These are phyloP conservation scores for Coccyzus lansbergi DNA, from an alignment of 2,797 vertebrate genomes.

Conservation along the genomic window DNA sequence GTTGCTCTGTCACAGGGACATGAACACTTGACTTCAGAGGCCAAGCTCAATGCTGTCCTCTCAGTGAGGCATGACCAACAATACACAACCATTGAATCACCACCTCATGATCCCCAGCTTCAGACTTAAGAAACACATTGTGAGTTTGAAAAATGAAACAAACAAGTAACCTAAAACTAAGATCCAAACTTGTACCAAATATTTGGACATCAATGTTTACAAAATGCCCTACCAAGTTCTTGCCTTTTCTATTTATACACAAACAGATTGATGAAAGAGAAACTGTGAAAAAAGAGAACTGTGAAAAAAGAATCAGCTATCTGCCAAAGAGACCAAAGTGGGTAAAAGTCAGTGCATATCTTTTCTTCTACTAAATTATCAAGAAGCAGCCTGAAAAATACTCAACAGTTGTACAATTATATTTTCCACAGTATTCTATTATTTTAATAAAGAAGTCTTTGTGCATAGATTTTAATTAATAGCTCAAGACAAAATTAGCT, in stretches of 20 bases:
- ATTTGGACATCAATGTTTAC: neutral
- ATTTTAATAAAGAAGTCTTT: slow-evolving; percentile 54
- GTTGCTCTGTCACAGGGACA: neutral
- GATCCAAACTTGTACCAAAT: neutral
- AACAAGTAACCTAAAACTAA: neutral
- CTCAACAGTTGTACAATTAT: neutral
- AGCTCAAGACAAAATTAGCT: slow-evolving; percentile 36
- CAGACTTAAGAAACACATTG: neutral
- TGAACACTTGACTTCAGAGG: neutral
- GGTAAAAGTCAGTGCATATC: neutral
- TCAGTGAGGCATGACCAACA: neutral
- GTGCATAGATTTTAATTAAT: slow-evolving; percentile 10
- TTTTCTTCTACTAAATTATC: neutral
- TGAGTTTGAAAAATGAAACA: neutral
- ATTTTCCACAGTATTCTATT: slow-evolving; percentile 10
- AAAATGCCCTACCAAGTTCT: neutral
- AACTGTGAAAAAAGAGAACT: neutral
- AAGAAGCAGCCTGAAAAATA: neutral
- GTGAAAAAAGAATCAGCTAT: neutral
- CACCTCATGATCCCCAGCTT: neutral
- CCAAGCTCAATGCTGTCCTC: neutral
- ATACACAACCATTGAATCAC: neutral
- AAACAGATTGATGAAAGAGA: neutral
- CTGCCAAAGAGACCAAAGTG: neutral
- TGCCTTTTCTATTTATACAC: neutral